Evolutionary conservation across 2,888 invertebrate genomes (phyloP), one percentile per base, ranked within the genome.

Genomic region (Rhingia campestris): DNA sequence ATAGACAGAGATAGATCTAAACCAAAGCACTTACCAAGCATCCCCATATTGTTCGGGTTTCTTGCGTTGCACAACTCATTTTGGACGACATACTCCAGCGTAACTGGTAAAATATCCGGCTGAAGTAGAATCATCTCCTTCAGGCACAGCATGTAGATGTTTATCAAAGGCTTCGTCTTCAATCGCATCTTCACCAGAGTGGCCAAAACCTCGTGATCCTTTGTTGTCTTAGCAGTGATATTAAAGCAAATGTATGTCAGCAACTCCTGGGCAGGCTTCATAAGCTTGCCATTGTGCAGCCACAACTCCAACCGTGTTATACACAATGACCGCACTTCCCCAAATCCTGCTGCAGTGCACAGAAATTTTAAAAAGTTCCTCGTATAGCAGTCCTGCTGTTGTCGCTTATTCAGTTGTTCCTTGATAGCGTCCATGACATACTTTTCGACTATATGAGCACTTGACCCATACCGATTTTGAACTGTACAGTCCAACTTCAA

Each of bases 211-310:
- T 94, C 94, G 87, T 93, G 93, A 91, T 97, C 97, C 74, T 93
- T 92, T 4, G 93, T 91, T 22, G 94, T 94, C 69, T 94, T 93
- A 59, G 94, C 93, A 14, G 95, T 95, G 87, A 97, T 97, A 92
- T 99, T 99, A 87, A 95, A 95, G 90, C 98, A 98, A 86, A 99
- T 94, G 88, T 96, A 95, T 69, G 98, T 95, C 33, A 99, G 92
- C 67, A 99, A 91, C 91, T 99, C 99, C 90, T 98, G 98, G 0
- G 98, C 98, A 30, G 96, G 95, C 88, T 97, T 95, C 93, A 97
- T 96, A 67, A 98, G 92, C 93, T 99, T 99, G 81, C 98, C 98
- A 90, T 98, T 98, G 90, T 98, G 98, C 75, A 99, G 93, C 98
- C 98, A 99, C 87, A 96, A 94, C 90, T 99, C 99, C 22, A 99